These are phyloP conservation scores for Synergus itoensis DNA, from an alignment of 2,888 invertebrate genomes.

Conservation along the genomic window DNA sequence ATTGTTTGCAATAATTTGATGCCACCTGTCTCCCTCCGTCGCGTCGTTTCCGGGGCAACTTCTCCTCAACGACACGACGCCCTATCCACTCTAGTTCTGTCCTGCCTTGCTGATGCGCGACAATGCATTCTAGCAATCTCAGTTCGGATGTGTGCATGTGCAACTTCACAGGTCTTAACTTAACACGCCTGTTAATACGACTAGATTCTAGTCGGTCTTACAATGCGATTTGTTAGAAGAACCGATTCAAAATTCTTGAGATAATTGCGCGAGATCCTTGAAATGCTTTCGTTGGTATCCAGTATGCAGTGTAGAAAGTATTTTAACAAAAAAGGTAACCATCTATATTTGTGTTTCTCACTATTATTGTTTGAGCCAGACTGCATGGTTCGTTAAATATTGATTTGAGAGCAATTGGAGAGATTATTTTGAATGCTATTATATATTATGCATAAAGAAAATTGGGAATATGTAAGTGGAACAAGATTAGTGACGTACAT, in stretches of 20 bases:
- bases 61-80: conserved; percentile 33
- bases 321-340: neutral
- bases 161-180: neutral
- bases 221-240: neutral
- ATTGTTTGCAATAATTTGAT: conserved; percentile 76
- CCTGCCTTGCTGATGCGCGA: conserved; percentile 39
- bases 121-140: conserved; percentile 30
- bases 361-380: too few species aligned
- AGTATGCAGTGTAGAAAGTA: neutral
- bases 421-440: too few species aligned
- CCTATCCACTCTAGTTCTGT: conserved; percentile 45
- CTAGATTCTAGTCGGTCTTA: neutral
- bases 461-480: too few species aligned
- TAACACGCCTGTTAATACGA: neutral
- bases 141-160: neutral
- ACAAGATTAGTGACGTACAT: too few species aligned
- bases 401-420: too few species aligned
- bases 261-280: conserved; percentile 43
- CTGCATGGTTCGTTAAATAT: too few species aligned
- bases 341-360: too few species aligned
- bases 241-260: conserved; percentile 18
- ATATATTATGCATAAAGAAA: too few species aligned
- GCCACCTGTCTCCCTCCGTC: conserved; percentile 64
- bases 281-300: conserved; percentile 33
- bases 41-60: conserved; percentile 39